Base-by-base conservation (phyloP, 2,888 invertebrate genomes). In the Oligia fasciuncula region DNA sequence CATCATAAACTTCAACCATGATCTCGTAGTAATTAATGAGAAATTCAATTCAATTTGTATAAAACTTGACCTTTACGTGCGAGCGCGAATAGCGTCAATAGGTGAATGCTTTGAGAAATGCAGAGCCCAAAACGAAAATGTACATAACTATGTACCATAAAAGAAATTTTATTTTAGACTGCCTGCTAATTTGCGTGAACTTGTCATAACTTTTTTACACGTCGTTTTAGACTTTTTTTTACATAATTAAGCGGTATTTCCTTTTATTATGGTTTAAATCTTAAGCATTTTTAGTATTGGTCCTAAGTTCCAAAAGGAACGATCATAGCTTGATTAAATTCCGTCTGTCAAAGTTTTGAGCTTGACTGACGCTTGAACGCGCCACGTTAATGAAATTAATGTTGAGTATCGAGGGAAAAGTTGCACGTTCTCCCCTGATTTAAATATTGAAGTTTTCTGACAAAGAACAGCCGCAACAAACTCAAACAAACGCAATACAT, bases 1-100 rank as follows among this genome's bases (percentile, higher is more conserved):
- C 35, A 40, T 46, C 9, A 67, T 66, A 29, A 81, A 51, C 23
- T 43, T 49, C 8, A 49, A 49, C n/a, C 62, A n/a, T 17, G 66
- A 60, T 79, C 66, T 74, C 79, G 74, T 73, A 77, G 51, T 67
- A 71, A 74, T 74, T 74, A 79, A 74, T n/a, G 62, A 79, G 72
- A 77, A 84, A 29, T 29, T 29, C 29, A 84, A 29, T 29, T 29
- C 29, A 29, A 29, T 29, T 29, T 29, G 29, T 29, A 29, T 35
- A 72, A 62, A 73, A 65, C 74, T 81, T 81, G 81, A 84, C 85
- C 84, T 85, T 75, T 70, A n/a, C 23, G 23, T 35, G 35, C 57
- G 65, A 67, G 43, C n/a, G 69, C 23, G 57, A 54, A 68, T 69
- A 65, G 23, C 71, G 35, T 81, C 54, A 82, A 71, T 74, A 74